Conservation (phyloP, 2,797 vertebrate species). For the Phalanger gymnotis region DNA sequence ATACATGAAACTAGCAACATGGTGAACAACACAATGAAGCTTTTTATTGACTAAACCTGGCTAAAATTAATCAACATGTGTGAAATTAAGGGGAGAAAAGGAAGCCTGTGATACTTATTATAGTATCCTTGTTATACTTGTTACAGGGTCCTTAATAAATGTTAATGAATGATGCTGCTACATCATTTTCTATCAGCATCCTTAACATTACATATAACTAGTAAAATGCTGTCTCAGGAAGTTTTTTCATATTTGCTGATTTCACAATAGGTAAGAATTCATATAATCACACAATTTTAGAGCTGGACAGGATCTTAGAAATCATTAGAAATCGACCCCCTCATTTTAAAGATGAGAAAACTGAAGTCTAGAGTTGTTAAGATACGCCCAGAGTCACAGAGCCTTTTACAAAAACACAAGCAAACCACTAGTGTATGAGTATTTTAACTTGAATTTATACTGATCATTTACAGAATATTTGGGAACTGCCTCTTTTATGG, state of each 20-base stretch:
- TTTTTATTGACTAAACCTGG: not conserved
- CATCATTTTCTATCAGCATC: not conserved
- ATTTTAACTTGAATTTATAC: not conserved
- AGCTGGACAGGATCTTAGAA: not conserved
- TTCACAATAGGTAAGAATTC: not conserved
- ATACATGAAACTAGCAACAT: not conserved
- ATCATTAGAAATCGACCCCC: not conserved
- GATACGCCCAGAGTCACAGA: not conserved
- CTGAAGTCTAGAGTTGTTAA: not conserved
- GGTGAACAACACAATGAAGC: not conserved
- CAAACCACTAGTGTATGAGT: not conserved
- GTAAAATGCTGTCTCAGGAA: conserved; percentile 12
- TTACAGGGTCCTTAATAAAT: not conserved
- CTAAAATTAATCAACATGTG: not conserved
- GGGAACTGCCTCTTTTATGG: conserved; percentile 20
- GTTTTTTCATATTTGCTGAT: not conserved
- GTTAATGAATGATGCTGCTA: not conserved
- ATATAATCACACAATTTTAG: not conserved
- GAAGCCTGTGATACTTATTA: not conserved
- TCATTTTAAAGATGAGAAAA: conserved; percentile 20
- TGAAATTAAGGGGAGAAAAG: not conserved
- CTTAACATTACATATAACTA: not conserved
- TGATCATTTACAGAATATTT: not conserved
- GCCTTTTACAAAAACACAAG: conserved; percentile 21
- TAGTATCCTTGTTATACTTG: not conserved